A percentile compares a stretch with the other conserved stretches of the same genome.
Evolutionary conservation across 2,113 vertebrate species (phyloP).

Genomic region (Oxyura jamaicensis): DNA sequence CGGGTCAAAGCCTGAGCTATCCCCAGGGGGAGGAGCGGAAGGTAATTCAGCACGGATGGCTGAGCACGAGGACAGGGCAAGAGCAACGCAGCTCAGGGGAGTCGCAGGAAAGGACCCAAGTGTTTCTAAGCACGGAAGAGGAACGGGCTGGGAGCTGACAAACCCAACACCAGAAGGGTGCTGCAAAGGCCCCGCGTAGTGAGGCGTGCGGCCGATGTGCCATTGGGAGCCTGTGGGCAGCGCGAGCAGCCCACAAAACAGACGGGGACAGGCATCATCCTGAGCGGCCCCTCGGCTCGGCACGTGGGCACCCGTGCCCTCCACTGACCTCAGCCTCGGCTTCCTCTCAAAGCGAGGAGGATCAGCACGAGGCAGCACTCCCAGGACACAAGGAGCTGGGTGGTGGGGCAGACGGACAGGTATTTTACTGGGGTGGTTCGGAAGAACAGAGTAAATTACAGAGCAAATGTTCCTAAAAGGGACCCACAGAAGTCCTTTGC

Average conservation of each 20-base stretch:
- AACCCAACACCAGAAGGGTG: neutral
- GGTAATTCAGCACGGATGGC: slow-evolving; percentile 34
- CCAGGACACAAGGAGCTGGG: neutral
- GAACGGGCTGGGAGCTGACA: neutral
- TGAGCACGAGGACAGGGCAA: slow-evolving; percentile 1
- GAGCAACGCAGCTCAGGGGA: neutral
- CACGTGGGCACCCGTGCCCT: neutral
- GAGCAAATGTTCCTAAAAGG: neutral
- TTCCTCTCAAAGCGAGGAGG: too few relatives aligned
- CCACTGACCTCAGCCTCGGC: neutral
- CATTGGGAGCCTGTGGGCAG: accelerated
- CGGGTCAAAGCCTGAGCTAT: slow-evolving; percentile 38
- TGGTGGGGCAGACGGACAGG: neutral
- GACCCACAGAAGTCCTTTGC: neutral
- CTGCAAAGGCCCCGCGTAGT: accelerated
- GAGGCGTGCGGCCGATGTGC: neutral
- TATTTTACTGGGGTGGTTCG: neutral
- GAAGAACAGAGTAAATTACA: neutral
- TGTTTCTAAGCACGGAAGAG: neutral
- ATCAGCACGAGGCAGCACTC: too few relatives aligned
- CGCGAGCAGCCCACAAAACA: neutral
- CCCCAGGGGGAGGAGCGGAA: slow-evolving; percentile 4
- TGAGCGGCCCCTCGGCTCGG: neutral
- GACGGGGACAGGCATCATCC: accelerated
- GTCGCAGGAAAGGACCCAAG: neutral